Base-by-base conservation (phyloP, 2,113 vertebrate species). In the Xiphias gladius region DNA sequence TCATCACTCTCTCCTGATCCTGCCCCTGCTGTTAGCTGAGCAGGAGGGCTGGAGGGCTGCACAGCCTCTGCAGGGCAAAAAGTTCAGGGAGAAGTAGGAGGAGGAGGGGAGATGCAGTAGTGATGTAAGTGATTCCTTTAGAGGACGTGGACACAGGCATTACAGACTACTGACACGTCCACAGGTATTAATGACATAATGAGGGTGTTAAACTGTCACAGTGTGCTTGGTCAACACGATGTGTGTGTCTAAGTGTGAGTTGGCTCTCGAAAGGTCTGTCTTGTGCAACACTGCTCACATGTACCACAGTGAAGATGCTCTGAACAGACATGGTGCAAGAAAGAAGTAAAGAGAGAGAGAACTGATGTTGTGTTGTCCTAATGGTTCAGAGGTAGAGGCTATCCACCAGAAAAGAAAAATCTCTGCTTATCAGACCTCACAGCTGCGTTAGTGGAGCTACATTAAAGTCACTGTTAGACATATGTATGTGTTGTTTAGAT, bases 141-240 rank as follows among this genome's bases (percentile, higher is more conserved):
- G 68, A 84, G 70, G 85, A 83, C 72, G 80, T 79, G 90, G 91
- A 93, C 88, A 88, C 76, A 83, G 81, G 85, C 85, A 89, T 92
- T 88, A 84, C 48, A 79, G 76, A 84, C 84, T 85, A 84, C 83
- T 88, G 92, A 91, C 91, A 91, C 55, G 78, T 83, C 88, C 89
- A 82, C 91, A 88, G 88, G 90, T 93, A 88, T 89, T 93, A 94
- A 94, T 91, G 85, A 88, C 76, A 91, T 85, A 86, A 91, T 76
- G 75, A 91, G 84, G 80, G 84, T 88, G 89, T 91, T 88, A 88
- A 87, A 86, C 81, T 73, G 77, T 84, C 86, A 76, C 71, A 58
- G 80, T 79, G 71, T 46, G 82, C 83, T 83, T 59, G 16, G 72
- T 75, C 76, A 82, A 76, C 63, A 78, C n/a, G 0, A 35, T 57